These are phyloP conservation scores for Scolopax bukidnonensis DNA, from an alignment of 2,797 vertebrate species.

Conservation along the genomic window DNA sequence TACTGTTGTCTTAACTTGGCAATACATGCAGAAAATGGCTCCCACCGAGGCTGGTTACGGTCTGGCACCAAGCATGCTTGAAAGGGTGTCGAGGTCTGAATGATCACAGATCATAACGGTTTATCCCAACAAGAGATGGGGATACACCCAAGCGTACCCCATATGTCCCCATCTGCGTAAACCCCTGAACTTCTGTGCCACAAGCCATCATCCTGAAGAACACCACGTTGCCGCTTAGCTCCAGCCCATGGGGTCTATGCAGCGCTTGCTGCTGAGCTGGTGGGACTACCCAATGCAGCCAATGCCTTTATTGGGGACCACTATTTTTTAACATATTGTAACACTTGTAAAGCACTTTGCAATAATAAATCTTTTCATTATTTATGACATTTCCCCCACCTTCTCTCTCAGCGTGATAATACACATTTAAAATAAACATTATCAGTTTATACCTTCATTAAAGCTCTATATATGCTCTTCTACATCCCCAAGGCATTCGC, in stretches of 20 bases:
- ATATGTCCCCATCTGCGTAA: fast-evolving
- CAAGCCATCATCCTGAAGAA: background rate
- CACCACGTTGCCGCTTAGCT: background rate
- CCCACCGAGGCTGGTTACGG: background rate
- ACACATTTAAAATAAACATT: conserved; percentile 10
- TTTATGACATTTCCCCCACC: background rate
- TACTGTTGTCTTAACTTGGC: background rate
- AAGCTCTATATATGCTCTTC: conserved; percentile 10
- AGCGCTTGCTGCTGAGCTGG: fast-evolving
- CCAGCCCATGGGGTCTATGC: background rate
- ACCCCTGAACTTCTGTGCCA: background rate
- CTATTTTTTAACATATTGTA: background rate
- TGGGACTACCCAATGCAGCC: background rate
- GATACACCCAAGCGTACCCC: background rate
- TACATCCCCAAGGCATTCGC: conserved; percentile 39
- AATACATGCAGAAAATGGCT: background rate
- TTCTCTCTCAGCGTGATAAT: background rate
- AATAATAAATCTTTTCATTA: conserved; percentile 24
- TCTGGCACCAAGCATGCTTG: background rate
- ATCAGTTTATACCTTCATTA: conserved; percentile 36
- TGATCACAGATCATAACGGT: background rate
- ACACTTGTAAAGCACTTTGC: conserved; percentile 25
- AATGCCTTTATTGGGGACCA: background rate
- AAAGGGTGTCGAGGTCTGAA: background rate
- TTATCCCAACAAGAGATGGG: background rate